Evolutionary conservation across 2,888 invertebrate genomes (phyloP), one percentile per base, ranked within the genome.

Genomic region (Acleris laterana): DNA sequence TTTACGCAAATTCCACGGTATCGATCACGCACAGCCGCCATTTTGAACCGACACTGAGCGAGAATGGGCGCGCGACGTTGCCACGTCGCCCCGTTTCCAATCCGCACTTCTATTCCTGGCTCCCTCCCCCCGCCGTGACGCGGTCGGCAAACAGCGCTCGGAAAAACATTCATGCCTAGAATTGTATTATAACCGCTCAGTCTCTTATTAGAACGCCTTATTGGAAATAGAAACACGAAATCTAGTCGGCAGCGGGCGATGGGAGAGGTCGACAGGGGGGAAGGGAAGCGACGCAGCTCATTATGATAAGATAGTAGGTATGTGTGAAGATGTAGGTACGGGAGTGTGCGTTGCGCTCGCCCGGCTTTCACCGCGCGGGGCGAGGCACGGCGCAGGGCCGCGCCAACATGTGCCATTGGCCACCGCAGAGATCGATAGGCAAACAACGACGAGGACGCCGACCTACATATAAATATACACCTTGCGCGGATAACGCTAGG

Each of bases 321-420:
- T 66, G 62, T 66, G 60, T 63, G 64, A 68, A 61, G 66, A 68
- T 68, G 64, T 70, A 61, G 77, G 75, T 82, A 81, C 72, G 70
- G 74, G 72, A 76, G 77, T 76, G 77, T 79, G 81, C 77, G 77
- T 79, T 77, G 77, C 61, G 57, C 80, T 80, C 78, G 84, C 83
- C 87, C 84, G 90, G 93, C 92, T 93, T 92, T 92, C 89, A 90
- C 92, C 87, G 71, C 67, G 84, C 77, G 79, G 79, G 78, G 84
- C 76, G 85, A 87, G 87, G 89, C 86, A 84, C 85, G 84, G 93
- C 89, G 94, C 90, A 89, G 83, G 87, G 84, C 82, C 87, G 89
- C 84, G 84, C 87, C 92, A 93, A 93, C 94, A 93, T 94, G 93
- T 94, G 91, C 92, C 87, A 95, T 95, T 95, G 95, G 95, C 88